phyloP scores from a whole-genome alignment of 2,797 vertebrate genomes.

The Decapterus maruadsi region DNA sequence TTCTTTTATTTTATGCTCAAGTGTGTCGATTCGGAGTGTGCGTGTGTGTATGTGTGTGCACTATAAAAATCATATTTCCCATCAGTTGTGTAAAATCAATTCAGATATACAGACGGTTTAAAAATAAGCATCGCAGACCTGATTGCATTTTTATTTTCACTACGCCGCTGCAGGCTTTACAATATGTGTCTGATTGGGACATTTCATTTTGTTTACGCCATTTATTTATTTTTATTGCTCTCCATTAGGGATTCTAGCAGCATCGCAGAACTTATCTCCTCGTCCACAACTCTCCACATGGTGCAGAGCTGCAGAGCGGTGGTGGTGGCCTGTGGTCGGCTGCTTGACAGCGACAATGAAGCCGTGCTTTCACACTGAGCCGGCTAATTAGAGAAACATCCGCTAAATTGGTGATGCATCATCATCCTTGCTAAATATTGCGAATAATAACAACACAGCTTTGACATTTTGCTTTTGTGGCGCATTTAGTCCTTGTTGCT shows the following conservation, averaged over 20 bases:
- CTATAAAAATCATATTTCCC: slow-evolving; percentile 50
- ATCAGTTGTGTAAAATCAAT: slow-evolving; percentile 49
- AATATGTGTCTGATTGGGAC: slow-evolving; percentile 54
- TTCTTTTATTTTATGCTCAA: slow-evolving; percentile 49
- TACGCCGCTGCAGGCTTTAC: slow-evolving; percentile 45
- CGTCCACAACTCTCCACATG: not conserved
- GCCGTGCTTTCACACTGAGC: slow-evolving; percentile 21
- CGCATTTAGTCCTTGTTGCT: slow-evolving; percentile 55
- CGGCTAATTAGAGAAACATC: slow-evolving; percentile 63
- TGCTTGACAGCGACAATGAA: slow-evolving; percentile 57
- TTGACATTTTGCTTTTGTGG: slow-evolving; percentile 56
- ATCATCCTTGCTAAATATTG: slow-evolving; percentile 53
- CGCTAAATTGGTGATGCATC: slow-evolving; percentile 47
- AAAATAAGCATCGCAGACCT: slow-evolving; percentile 42
- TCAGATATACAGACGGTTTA: slow-evolving; percentile 51
- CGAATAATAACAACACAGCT: slow-evolving; percentile 55
- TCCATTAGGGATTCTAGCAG: slow-evolving; percentile 52
- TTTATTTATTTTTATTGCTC: slow-evolving; percentile 68
- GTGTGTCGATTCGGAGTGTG: slow-evolving; percentile 10
- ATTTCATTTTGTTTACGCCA: slow-evolving; percentile 61
- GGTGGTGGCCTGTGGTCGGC: slow-evolving; percentile 18
- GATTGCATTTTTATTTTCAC: slow-evolving; percentile 35
- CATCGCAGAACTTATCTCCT: slow-evolving; percentile 33
- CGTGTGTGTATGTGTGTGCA: slow-evolving; percentile 11
- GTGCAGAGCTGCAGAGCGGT: slow-evolving; percentile 30